Conservation (phyloP, 2,888 invertebrate species). For the Callyntrura sp. region DNA sequence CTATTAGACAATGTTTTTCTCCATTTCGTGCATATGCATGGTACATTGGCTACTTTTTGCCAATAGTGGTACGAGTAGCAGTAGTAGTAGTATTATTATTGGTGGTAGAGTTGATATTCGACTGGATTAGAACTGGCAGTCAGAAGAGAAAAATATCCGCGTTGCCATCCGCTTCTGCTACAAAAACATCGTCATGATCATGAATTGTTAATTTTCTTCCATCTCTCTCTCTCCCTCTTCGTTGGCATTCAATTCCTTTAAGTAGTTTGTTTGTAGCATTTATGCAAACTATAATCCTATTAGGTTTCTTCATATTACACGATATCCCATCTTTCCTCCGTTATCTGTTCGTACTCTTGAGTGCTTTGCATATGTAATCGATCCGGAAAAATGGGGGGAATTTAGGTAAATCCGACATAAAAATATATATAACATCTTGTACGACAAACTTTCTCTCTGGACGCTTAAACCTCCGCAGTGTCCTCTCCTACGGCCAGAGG, state of each 20-base stretch:
- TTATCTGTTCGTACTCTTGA: neutral
- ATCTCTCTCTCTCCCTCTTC: neutral
- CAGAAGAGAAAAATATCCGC: too few relatives aligned
- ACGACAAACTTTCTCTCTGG: too few relatives aligned
- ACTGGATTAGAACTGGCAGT: too few relatives aligned
- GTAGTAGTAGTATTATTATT: too few relatives aligned
- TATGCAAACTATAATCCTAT: slow-evolving; percentile 13
- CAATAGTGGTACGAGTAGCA: neutral
- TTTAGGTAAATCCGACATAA: neutral
- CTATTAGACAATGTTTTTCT: too few relatives aligned
- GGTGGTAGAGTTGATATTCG: too few relatives aligned
- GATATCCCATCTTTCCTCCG: neutral
- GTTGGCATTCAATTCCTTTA: neutral
- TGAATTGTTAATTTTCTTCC: slow-evolving; percentile 24
- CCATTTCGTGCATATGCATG: too few relatives aligned
- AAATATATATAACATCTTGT: neutral
- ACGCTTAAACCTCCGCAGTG: too few relatives aligned
- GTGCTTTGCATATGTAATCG: too few relatives aligned
- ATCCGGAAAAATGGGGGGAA: neutral
- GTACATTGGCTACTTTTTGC: too few relatives aligned
- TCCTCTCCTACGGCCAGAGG: too few relatives aligned
- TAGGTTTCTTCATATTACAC: neutral
- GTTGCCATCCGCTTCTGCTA: too few relatives aligned
- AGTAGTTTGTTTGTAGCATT: neutral
- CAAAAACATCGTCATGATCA: neutral